These are phyloP conservation scores for Isichthys henryi DNA, from an alignment of 2,113 vertebrate genomes.

Conservation along the genomic window DNA sequence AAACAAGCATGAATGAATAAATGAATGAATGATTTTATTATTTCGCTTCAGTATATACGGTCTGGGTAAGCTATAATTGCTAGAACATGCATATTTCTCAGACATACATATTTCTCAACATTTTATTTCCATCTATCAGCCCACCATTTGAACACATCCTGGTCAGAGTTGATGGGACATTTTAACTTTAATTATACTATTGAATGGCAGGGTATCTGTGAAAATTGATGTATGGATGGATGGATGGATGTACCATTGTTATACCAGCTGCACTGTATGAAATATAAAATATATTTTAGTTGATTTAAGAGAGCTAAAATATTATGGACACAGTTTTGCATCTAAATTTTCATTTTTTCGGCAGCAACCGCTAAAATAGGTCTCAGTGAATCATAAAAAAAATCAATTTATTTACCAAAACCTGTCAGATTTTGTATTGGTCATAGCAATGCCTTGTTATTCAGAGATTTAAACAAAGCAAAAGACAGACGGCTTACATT, in stretches of 20 bases:
- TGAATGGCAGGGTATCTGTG: neutral
- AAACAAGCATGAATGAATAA: neutral
- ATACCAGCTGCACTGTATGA: neutral
- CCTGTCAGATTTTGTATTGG: neutral
- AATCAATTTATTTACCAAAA: neutral
- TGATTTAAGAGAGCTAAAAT: neutral
- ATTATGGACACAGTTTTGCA: neutral
- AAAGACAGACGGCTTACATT: neutral
- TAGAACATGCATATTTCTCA: neutral
- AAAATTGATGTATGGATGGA: neutral
- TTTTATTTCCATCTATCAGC: neutral
- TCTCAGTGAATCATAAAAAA: neutral
- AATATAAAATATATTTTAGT: neutral
- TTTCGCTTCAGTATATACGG: neutral
- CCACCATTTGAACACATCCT: neutral
- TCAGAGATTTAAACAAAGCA: neutral
- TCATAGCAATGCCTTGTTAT: neutral
- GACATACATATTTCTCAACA: neutral
- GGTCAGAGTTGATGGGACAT: neutral
- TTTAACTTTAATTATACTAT: neutral
- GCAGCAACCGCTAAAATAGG: neutral
- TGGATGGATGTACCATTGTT: neutral
- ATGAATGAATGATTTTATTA: neutral
- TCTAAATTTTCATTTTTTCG: neutral
- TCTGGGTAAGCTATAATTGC: neutral